Percentiles rank a stretch among this genome's conserved stretches.
Evolutionary conservation across 2,888 invertebrate species (phyloP).

Genomic region (Clusia tigrina): DNA sequence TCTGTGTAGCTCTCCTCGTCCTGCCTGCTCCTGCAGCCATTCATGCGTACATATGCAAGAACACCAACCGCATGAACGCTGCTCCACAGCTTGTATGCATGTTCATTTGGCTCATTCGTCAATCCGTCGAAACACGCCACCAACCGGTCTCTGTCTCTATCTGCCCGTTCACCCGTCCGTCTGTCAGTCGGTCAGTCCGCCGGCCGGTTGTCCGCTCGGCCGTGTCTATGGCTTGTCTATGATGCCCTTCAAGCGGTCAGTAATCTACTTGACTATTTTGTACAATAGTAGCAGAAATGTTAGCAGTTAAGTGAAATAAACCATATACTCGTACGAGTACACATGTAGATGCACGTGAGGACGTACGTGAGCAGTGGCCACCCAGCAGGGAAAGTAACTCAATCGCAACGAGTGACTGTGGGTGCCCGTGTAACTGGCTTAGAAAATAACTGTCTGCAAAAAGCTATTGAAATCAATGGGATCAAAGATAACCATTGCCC

Average conservation of each 20-base stretch:
- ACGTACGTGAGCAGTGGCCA: no score
- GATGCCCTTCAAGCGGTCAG: conserved; percentile 21
- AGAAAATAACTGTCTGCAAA: no score
- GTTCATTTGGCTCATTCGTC: no score
- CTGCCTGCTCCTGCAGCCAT: conserved; percentile 8
- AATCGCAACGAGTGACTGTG: no score
- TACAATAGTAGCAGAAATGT: background rate
- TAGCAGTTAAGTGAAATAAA: no score
- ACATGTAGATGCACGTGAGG: background rate
- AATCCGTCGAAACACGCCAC: no score
- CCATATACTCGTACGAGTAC: background rate
- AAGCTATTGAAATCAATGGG: no score
- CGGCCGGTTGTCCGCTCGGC: background rate
- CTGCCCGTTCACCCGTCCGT: background rate
- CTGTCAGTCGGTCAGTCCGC: background rate
- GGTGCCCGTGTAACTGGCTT: no score
- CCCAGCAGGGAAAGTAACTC: no score
- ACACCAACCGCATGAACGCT: conserved; percentile 12
- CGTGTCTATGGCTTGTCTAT: conserved; percentile 10
- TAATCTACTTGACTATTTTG: conserved; percentile 21
- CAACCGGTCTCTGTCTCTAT: no score
- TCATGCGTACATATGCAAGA: conserved; percentile 15
- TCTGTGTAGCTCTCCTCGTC: background rate
- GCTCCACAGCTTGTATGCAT: conserved; percentile 16
- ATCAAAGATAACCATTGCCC: no score